Evolutionary conservation across 2,113 vertebrate genomes (phyloP), one percentile per base, ranked within the genome.

Genomic region (Elanoides forficatus): DNA sequence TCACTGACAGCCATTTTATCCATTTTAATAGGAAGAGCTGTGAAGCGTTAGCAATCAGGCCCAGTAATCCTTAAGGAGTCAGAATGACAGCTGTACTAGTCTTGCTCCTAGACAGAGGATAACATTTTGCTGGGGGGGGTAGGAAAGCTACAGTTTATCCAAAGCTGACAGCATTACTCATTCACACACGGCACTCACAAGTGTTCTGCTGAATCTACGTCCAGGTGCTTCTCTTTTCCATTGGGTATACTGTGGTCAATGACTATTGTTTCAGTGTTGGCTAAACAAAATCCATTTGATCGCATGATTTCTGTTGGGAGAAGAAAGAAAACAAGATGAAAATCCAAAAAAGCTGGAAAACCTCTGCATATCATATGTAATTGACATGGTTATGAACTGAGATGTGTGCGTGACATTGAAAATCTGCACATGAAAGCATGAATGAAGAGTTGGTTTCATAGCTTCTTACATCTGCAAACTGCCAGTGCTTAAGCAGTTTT

Each of bases 221-320:
- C 99, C 91, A 98, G 98, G 58, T 98, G 99, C 71, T 99, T 98
- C 88, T 99, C 99, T 88, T 99, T 99, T 38, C 99, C 99, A 5
- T 98, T 98, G 0, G 99, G 98, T 94, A 99, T 92, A 88, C 97
- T 99, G 96, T 99, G 98, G 96, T 99, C 99, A 74, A 99, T 99
- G 13, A 99, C 99, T 34, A 99, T 99, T 3, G 99, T 99, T 97
- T 99, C 99, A 5, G 99, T 99, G 86, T 99, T 99, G 59, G 99
- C 99, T 97, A 99, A 98, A 97, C 99, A 99, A 96, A 99, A 99
- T 47, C 99, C 99, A 70, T 99, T 99, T 19, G 99, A 99, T 72
- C 99, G 96, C 99, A 99, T 99, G 97, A 99, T 99, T 98, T 99
- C 99, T 99, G 96, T 81, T 38, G 76, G 34, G 78, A 91, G 73